These are phyloP conservation scores for Lanistes nyassanus DNA, from an alignment of 1,140 invertebrate species.

Conservation along the genomic window DNA sequence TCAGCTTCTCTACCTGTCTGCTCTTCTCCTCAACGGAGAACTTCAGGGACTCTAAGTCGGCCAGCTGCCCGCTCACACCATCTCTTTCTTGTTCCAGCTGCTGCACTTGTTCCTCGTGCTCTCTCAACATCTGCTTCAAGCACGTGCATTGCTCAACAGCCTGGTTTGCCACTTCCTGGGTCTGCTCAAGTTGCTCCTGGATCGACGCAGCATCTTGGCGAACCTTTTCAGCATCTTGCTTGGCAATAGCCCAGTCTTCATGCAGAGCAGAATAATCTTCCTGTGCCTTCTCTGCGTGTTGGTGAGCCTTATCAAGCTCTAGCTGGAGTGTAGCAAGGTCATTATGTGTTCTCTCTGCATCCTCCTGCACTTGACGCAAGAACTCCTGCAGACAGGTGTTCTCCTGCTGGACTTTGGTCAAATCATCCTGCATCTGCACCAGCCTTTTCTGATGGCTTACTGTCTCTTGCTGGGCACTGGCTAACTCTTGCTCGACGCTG, in stretches of 20 bases:
- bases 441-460: constrained; percentile 14
- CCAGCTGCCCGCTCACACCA: neutral
- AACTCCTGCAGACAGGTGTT: neutral
- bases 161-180: neutral
- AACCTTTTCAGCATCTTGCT: too few species aligned
- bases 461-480: constrained; percentile 9
- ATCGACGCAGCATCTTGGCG: too few species aligned
- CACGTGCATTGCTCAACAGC: neutral
- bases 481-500: constrained; percentile 10
- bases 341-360: too few species aligned
- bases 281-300: neutral
- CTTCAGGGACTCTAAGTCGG: constrained; percentile 18
- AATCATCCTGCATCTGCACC: constrained; percentile 6
- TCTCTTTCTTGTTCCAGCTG: constrained; percentile 19
- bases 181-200: too few species aligned
- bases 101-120: constrained; percentile 11
- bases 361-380: too few species aligned
- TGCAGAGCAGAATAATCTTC: neutral
- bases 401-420: neutral
- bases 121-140: constrained; percentile 19
- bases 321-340: too few species aligned
- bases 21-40: constrained; percentile 18
- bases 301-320: neutral
- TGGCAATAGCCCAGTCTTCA: too few species aligned
- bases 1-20: constrained; percentile 3